Evolutionary conservation across 2,888 invertebrate species (phyloP), one percentile per base, ranked within the genome.

Genomic region (Polia nebulosa): DNA sequence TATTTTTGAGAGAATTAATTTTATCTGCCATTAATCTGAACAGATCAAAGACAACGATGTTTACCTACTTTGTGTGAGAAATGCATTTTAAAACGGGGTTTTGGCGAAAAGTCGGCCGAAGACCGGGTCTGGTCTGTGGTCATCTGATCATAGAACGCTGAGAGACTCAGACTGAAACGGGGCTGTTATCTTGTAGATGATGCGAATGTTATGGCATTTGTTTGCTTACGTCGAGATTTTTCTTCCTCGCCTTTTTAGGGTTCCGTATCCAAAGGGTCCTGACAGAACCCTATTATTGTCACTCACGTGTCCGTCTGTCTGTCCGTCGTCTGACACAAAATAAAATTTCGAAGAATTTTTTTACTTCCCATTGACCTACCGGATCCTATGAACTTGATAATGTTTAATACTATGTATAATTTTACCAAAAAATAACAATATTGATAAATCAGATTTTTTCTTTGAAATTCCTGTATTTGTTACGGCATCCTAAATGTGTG

Each of bases 21-120:
- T 49, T 55, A 53, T n/a, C 5, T 22, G 45, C 56, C 47, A 53
- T 76, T 58, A 41, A 76, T 78, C 47, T 67, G 13, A 53, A 32
- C 15, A 29, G 45, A 60, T 80, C 80, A 77, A 76, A 77, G 63
- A 39, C 45, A 59, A 17, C 25, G 25, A 44, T 60, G 22, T 66
- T 53, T 51, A 36, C 55, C 49, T 58, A 51, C 25, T 51, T 51
- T 55, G 47, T 44, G 41, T 44, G 49, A 44, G 53, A 58, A 76
- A 25, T 52, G 25, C 8, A 63, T 41, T 41, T 41, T 27, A 36
- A 51, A 29, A 52, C 7, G 55, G 49, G n/a, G 20, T 44, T 59
- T 36, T 70, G 47, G n/a, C 25, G 41, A 25, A n/a, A 25, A 41
- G n/a, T 56, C 13, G 32, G 22, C 15, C 15, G 11, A 32, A 34